phyloP scores from a whole-genome alignment of 2,113 vertebrate species.

The Calonectris borealis region DNA sequence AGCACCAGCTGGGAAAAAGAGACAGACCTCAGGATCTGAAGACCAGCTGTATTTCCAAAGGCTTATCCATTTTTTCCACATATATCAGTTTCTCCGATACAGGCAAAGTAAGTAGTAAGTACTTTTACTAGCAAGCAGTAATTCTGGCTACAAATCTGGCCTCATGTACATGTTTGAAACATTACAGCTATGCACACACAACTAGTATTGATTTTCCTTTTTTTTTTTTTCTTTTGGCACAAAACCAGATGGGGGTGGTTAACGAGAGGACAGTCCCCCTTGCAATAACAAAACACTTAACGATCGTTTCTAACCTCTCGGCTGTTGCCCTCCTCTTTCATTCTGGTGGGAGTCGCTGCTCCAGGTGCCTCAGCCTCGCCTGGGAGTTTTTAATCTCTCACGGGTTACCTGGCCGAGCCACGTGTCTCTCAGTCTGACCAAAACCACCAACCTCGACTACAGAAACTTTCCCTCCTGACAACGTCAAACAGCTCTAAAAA shows the following conservation, averaged over 20 bases:
- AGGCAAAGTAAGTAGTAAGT: not conserved
- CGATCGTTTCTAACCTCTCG: not conserved
- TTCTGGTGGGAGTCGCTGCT: not conserved
- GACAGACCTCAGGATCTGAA: not conserved
- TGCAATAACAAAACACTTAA: not conserved
- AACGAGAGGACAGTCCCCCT: accelerated
- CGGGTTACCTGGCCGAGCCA: not conserved
- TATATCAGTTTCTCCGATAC: not conserved
- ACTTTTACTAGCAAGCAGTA: not conserved
- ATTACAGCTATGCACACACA: accelerated
- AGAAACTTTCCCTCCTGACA: not conserved
- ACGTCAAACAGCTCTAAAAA: not conserved
- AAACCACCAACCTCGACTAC: not conserved
- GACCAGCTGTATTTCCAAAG: not conserved
- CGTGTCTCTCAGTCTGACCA: not conserved
- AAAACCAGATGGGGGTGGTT: not conserved
- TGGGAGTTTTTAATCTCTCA: not conserved
- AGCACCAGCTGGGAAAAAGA: not conserved
- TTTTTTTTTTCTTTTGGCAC: not conserved
- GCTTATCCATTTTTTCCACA: not conserved
- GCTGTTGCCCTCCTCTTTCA: not conserved
- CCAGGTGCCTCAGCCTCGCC: not conserved
- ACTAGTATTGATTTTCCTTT: not conserved
- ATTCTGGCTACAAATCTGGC: not conserved
- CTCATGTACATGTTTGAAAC: not conserved